A percentile compares a stretch with the other conserved stretches of the same genome.
phyloP scores from a whole-genome alignment of 2,888 invertebrate species.

The Sinodicranocentrus sp. region DNA sequence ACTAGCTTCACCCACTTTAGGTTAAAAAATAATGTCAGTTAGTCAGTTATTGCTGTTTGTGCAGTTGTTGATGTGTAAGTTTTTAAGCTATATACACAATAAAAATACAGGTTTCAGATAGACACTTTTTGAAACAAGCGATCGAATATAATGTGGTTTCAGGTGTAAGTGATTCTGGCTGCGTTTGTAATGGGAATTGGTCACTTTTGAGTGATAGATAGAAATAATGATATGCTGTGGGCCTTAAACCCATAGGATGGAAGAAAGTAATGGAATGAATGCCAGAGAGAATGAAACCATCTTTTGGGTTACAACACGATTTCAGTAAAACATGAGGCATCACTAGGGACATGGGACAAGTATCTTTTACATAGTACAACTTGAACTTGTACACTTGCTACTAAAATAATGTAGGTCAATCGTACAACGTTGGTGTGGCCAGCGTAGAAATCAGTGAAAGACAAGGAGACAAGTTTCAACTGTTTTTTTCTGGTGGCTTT shows the following conservation, averaged over 20 bases:
- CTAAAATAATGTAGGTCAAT: conserved; percentile 59
- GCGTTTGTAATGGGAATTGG: conserved; percentile 42
- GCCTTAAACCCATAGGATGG: too few species aligned
- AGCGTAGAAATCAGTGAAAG: conserved; percentile 1
- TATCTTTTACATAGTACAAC: too few species aligned
- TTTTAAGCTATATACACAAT: conserved; percentile 19
- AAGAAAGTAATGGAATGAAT: too few species aligned
- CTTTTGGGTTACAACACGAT: too few species aligned
- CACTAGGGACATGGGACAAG: too few species aligned
- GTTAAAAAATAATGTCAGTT: conserved; percentile 48
- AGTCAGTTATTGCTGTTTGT: conserved; percentile 34
- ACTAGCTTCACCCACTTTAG: conserved; percentile 58
- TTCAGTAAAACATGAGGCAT: too few species aligned
- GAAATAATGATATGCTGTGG: neutral
- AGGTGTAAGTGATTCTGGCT: conserved; percentile 59
- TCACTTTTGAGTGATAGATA: conserved; percentile 24
- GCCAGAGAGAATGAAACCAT: too few species aligned
- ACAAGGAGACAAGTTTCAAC: conserved; percentile 30
- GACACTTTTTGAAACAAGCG: neutral
- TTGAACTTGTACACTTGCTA: too few species aligned
- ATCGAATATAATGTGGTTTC: conserved; percentile 35
- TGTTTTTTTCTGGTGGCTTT: neutral
- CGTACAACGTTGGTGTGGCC: conserved; percentile 30
- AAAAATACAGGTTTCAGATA: conserved; percentile 57
- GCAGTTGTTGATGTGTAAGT: conserved; percentile 12